Evolutionary conservation across 2,888 invertebrate genomes (phyloP), one percentile per base, ranked within the genome.

Genomic region (Xestia c-nigrum): DNA sequence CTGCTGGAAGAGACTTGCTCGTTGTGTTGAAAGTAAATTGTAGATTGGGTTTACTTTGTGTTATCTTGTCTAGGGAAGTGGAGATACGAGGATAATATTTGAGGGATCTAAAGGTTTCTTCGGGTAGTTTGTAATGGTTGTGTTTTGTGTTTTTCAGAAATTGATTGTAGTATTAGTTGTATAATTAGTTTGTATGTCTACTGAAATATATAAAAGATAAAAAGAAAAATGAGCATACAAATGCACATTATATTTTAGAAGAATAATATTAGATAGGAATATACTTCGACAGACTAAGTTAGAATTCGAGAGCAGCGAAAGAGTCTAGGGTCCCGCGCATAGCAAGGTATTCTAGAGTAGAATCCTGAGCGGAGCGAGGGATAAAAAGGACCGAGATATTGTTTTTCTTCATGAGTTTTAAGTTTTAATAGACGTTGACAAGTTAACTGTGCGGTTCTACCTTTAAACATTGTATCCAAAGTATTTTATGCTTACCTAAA

Each of bases 21-120:
- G 68, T 71, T 81, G 85, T 81, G 85, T 78, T 87, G 78, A 84
- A 86, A 78, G 78, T 81, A 84, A 74, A 64, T 74, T 79, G 68
- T 81, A 82, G 78, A 85, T 80, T 79, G 65, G 71, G 66, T 84
- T 81, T 84, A 64, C 72, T 78, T 72, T 78, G 75, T 76, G 71
- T 70, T 70, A 68, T 47, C 67, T 74, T 59, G 65, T 79, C 57
- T 57, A 10, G 6, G 64, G 7, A 5, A 43, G 43, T n/a, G n/a
- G n/a, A n/a, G n/a, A n/a, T n/a, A 67, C 40, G 64, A 55, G 68
- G 14, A 59, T 57, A 50, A 57, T 55, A 69, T 80, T 67, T 57
- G 12, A 40, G 57, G 14, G 1, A 12, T 63, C 55, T n/a, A 3
- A 38, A 70, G 59, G 47, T 67, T 71, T 12, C 5, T 63, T 43